Evolutionary conservation across 2,888 invertebrate genomes (phyloP).

Genomic region (Dicycla oo): DNA sequence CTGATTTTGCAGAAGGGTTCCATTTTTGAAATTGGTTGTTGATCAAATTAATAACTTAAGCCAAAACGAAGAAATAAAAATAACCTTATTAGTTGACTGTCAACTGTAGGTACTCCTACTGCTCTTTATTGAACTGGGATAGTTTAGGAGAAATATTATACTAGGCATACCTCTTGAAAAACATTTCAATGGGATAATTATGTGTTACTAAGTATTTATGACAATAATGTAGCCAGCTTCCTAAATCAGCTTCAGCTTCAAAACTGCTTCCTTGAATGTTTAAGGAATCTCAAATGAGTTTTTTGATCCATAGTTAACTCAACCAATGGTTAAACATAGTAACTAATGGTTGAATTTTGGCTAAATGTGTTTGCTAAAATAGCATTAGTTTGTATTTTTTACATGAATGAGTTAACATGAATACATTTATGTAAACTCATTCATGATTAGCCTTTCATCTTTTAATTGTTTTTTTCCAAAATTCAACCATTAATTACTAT

Average conservation of each 20-base stretch:
- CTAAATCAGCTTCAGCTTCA: neutral
- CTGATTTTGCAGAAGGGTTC: slow-evolving; percentile 47
- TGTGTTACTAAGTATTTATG: neutral
- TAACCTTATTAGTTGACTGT: slow-evolving; percentile 12
- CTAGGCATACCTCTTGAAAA: neutral
- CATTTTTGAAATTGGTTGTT: slow-evolving; percentile 27
- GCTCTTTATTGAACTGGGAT: neutral
- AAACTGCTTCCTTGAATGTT: neutral
- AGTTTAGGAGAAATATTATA: too few relatives aligned
- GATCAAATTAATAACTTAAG: slow-evolving; percentile 27
- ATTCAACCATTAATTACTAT: too few relatives aligned
- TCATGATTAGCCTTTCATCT: too few relatives aligned
- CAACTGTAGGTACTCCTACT: neutral
- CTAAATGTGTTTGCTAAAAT: too few relatives aligned
- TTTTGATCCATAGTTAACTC: too few relatives aligned
- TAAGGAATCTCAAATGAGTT: neutral
- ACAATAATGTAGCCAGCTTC: neutral
- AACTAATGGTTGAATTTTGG: too few relatives aligned
- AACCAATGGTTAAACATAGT: too few relatives aligned
- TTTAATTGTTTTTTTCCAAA: too few relatives aligned
- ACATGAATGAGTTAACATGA: too few relatives aligned
- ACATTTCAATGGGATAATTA: neutral
- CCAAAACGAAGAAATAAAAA: too few relatives aligned
- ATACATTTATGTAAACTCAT: too few relatives aligned
- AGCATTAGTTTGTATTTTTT: too few relatives aligned